These are phyloP conservation scores for Ammodytes marinus DNA, from an alignment of 2,113 vertebrate genomes.

Conservation along the genomic window DNA sequence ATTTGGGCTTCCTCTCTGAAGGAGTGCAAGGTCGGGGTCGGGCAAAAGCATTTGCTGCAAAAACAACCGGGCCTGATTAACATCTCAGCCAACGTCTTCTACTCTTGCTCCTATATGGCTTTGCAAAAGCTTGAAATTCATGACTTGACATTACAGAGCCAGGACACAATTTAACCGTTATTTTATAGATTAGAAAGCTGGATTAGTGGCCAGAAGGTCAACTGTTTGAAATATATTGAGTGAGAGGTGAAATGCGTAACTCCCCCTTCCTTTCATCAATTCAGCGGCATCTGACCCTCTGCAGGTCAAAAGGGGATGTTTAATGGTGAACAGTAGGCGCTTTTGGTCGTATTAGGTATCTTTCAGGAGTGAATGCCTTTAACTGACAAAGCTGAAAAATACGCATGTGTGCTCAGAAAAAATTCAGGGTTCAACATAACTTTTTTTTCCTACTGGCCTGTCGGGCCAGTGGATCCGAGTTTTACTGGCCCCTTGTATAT, in stretches of 20 bases:
- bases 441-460: too few relatives aligned
- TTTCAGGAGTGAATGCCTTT: slow-evolving; percentile 34
- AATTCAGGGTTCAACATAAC: too few relatives aligned
- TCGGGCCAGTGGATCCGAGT: too few relatives aligned
- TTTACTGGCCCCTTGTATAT: too few relatives aligned
- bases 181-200: background rate
- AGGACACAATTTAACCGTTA: background rate
- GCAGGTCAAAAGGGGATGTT: background rate
- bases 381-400: slow-evolving; percentile 17
- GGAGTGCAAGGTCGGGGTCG: slow-evolving; percentile 34
- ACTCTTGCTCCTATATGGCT: background rate
- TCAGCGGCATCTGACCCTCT: background rate
- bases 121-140: background rate
- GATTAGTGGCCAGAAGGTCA: background rate
- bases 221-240: background rate
- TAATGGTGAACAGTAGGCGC: background rate
- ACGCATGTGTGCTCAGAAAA: slow-evolving; percentile 34
- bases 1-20: slow-evolving; percentile 54
- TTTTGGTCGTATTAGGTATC: slow-evolving; percentile 34
- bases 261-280: background rate
- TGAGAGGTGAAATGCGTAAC: background rate
- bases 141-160: background rate
- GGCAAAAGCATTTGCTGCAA: slow-evolving; percentile 29
- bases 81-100: background rate
- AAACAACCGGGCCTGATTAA: slow-evolving; percentile 9